Evolutionary conservation across 2,113 vertebrate genomes (phyloP).

Genomic region (Scophthalmus maximus): DNA sequence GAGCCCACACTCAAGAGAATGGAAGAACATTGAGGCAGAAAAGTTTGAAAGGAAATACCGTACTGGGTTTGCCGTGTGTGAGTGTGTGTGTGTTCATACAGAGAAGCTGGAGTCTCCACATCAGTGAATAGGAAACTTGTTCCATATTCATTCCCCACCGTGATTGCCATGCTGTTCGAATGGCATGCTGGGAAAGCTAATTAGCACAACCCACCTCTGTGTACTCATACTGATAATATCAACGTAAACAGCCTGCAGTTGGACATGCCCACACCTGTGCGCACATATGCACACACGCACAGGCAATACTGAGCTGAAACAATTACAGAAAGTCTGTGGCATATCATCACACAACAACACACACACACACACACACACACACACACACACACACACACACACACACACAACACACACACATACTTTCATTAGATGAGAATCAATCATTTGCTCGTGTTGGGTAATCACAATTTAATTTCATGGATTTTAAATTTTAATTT

Average conservation of each 20-base stretch:
- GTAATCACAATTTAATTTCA: constrained; percentile 78
- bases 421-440: constrained; percentile 71
- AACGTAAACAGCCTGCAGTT: constrained; percentile 62
- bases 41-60: constrained; percentile 41
- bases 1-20: not conserved
- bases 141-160: constrained; percentile 80
- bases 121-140: constrained; percentile 71
- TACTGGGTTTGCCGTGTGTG: constrained; percentile 23
- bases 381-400: constrained; percentile 12
- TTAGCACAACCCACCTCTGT: constrained; percentile 80
- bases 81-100: constrained; percentile 29
- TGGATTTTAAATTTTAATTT: constrained; percentile 76
- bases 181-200: constrained; percentile 83
- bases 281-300: constrained; percentile 15
- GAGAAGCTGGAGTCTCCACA: constrained; percentile 58
- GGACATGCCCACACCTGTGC: constrained; percentile 53
- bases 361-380: not conserved
- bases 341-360: not conserved
- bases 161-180: constrained; percentile 77
- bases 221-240: constrained; percentile 70
- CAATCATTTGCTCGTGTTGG: constrained; percentile 69
- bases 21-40: constrained; percentile 5
- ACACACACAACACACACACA: constrained; percentile 22
- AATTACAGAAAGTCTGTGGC: too few relatives aligned
- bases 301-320: too few relatives aligned